Base-by-base conservation (phyloP, 2,888 invertebrate genomes). In the Eucriotettix oculatus region DNA sequence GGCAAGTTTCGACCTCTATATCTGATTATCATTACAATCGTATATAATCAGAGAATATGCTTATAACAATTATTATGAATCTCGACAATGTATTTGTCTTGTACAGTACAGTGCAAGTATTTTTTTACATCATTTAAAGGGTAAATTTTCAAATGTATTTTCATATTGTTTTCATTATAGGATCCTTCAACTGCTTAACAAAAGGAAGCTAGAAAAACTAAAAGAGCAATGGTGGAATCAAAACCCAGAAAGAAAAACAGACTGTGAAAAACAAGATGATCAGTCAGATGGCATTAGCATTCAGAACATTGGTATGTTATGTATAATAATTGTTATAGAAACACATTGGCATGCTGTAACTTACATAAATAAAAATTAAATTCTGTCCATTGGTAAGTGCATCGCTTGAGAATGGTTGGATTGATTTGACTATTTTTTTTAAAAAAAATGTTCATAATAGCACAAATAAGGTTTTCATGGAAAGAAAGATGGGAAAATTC, bases 141-240 rank as follows among this genome's bases (percentile, higher is more conserved):
- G 7, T 29, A 29, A 29, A 5, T 5, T 29, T 29, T 29, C 7
- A 7, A 29, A 29, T 2, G 7, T 5, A 42, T 42, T 54, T 59
- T 54, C 53, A 41, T 42, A 17, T 14, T 55, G 42, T 52, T 58
- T 63, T 60, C 29, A 43, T 55, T 60, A 60, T 68, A 96, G 96
- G 40, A 95, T 98, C 67, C 79, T 98, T 9, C 87, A 90, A 68
- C 79, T 98, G 44, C 76, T 97, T n/a, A 98, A 98, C 74, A 88
- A 91, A 68, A 82, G 97, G 0, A 86, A 87, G 69, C 74, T 98
- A 66, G 98, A 98, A 73, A 89, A 91, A 67, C 75, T 98, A 16
- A 97, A 97, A 74, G 95, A 96, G 69, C 85, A 82, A 67, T 99
- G 98, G 98, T 99, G 98, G 98, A 88, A 84, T 67, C 85, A 86